phyloP scores from a whole-genome alignment of 2,797 vertebrate genomes.

The Pyrocephalus nanus region DNA sequence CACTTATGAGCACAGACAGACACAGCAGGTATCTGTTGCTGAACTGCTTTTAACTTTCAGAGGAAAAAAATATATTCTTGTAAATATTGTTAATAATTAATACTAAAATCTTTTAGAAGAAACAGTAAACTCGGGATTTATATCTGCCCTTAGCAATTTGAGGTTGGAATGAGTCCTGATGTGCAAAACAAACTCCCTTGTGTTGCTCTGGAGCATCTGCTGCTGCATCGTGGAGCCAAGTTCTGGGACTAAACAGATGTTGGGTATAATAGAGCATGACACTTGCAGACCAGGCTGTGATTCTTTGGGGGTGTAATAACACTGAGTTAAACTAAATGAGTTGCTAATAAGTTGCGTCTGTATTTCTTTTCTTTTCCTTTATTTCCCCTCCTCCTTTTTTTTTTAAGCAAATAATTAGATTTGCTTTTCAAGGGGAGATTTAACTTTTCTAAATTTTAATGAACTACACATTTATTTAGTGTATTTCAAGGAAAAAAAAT shows the following conservation, averaged over 20 bases:
- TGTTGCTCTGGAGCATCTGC: background rate
- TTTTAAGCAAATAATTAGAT: background rate
- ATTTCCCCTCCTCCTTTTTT: background rate
- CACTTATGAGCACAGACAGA: rapidly evolving
- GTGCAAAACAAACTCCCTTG: background rate
- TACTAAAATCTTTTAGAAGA: background rate
- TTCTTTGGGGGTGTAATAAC: background rate
- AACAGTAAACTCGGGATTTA: background rate
- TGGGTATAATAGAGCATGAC: background rate
- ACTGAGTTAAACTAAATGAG: background rate
- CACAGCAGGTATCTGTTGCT: background rate
- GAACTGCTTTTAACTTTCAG: background rate
- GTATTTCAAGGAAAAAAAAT: background rate
- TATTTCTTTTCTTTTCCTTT: background rate
- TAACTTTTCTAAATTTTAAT: background rate
- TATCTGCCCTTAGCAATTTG: background rate
- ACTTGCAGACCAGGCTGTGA: background rate
- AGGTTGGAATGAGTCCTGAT: background rate
- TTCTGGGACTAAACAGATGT: background rate
- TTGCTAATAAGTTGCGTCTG: background rate
- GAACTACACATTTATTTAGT: background rate
- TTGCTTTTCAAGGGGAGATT: background rate
- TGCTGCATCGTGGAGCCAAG: background rate
- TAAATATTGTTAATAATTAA: background rate
- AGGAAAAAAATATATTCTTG: background rate